Evolutionary conservation across 2,113 vertebrate species (phyloP), one percentile per base, ranked within the genome.

Genomic region (Octodon degus): DNA sequence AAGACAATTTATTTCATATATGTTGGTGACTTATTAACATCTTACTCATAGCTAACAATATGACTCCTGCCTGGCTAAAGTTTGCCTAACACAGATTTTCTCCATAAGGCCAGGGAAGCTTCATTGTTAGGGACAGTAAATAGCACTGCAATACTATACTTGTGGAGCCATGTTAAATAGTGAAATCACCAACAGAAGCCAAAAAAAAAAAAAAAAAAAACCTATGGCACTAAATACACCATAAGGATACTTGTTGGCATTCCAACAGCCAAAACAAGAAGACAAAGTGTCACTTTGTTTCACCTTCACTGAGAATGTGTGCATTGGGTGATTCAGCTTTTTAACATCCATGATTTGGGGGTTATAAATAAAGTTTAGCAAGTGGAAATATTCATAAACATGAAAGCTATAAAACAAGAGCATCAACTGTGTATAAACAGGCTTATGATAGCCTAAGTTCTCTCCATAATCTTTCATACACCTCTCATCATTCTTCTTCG

Each of bases 381-480:
- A 96, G 91, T 32, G 83, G 67, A n/a, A 32, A 12, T 91, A 90
- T 58, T 90, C 53, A 68, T 70, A 94, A 80, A 80, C 79, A 72
- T 7, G 76, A 22, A 87, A n/a, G 55, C 37, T 40, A 43, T 89
- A 47, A 91, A 72, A 77, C 68, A n/a, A 60, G 65, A 96, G 24
- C 22, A 93, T 84, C 43, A 86, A 62, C 12, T 90, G 9, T 74
- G 72, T 50, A 63, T 63, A 32, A 86, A 11, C 89, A 85, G 68
- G n/a, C 70, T 93, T 60, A 53, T 25, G 67, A 79, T 68, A 90
- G 60, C 22, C n/a, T 60, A 55, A 53, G 25, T 96, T 89, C 43
- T 95, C 60, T 86, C 67, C 25, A 43, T 62, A 93, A 86, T 19
- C 32, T 5, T 22, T 67, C 62, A 80, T 25, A 91, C 22, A 85